Percentiles rank a stretch among this genome's conserved stretches.
phyloP scores from a whole-genome alignment of 2,113 vertebrate genomes.

The Leucopsar rothschildi region DNA sequence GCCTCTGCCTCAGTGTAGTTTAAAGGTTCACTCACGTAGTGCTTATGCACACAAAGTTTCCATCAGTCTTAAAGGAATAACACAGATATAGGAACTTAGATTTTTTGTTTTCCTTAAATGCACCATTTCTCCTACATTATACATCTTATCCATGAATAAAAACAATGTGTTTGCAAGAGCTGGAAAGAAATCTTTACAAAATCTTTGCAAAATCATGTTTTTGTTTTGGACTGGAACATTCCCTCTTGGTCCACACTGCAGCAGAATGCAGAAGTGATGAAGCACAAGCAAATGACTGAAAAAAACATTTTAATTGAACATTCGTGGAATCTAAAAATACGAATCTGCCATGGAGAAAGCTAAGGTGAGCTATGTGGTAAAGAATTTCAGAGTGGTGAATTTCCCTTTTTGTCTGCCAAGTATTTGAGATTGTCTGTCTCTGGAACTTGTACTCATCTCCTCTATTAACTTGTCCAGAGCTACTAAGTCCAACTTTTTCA shows the following conservation, averaged over 20 bases:
- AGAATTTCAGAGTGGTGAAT: not conserved
- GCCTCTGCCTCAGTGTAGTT: not conserved
- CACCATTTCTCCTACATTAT: not conserved
- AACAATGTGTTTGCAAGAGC: not conserved
- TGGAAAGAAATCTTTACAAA: not conserved
- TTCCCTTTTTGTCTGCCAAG: not conserved
- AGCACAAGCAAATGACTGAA: not conserved
- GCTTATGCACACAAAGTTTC: not conserved
- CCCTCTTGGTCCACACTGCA: not conserved
- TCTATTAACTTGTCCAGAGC: not conserved
- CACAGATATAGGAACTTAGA: not conserved
- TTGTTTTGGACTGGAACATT: not conserved
- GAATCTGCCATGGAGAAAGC: not conserved
- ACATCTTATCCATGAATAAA: not conserved
- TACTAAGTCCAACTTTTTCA: not conserved
- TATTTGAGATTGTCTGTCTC: not conserved
- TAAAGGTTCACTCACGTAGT: not conserved
- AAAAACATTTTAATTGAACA: not conserved
- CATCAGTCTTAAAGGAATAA: not conserved
- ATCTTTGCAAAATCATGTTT: not conserved
- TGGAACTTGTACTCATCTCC: not conserved
- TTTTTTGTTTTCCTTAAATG: not conserved
- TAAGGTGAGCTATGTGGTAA: fast-evolving
- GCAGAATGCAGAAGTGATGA: not conserved
- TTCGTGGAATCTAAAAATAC: not conserved